Base-by-base conservation (phyloP, 2,113 vertebrate genomes). In the Ictalurus furcatus region DNA sequence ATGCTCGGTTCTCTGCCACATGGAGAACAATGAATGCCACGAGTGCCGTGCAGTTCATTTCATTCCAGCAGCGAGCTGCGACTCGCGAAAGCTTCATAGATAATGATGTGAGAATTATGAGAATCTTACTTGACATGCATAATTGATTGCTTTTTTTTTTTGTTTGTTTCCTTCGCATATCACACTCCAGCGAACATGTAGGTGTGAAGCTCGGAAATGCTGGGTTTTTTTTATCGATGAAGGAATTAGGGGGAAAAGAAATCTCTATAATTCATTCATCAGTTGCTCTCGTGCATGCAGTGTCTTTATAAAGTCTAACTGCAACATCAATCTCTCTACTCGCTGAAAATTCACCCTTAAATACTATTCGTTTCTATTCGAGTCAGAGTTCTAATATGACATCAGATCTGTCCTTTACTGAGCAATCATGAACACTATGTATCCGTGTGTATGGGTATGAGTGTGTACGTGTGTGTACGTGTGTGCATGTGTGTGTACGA, bases 11-110 rank as follows among this genome's bases (percentile, higher is more conserved):
- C 76, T 52, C 21, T 30, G 52, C 6, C 21, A 16, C 5, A 2
- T 30, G 23, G 63, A 56, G 65, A n/a, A 21, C 79, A 8, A 11
- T 21, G 78, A 48, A n/a, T 2, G 37, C 56, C 7, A 30, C 2
- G 21, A 16, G 48, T 21, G 79, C 14, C 13, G 21, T 25, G 44
- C 86, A 56, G 54, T 87, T 80, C 61, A 56, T 69, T 87, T 87
- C 52, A 59, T 44, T 52, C 12, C 54, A n/a, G 28, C 34, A 23
- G 28, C 14, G 34, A 59, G 58, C 59, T 7, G 40, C 28, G 4
- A 13, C 17, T 63, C 21, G 28, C 23, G 34, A 65, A 34, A 56
- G 58, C 21, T 58, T 73, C 14, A 44, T 21, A 54, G 34, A 87
- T 81, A 67, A 63, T 54, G 37, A 74, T 30, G 14, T 23, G 40